These are phyloP conservation scores for Diplosoma virens DNA, from an alignment of 23 tunicate genomes.

Conservation along the genomic window DNA sequence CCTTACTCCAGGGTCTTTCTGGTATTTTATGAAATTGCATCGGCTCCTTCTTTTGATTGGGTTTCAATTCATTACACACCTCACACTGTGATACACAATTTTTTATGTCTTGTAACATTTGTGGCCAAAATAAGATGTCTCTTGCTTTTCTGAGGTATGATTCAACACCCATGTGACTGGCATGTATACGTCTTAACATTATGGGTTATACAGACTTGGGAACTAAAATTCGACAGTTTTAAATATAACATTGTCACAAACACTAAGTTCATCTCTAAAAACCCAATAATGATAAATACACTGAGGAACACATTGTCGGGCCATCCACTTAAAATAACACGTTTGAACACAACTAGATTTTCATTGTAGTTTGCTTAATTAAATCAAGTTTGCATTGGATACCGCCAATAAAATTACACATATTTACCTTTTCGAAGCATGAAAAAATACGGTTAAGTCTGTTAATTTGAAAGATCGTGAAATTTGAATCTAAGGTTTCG, in stretches of 20 bases:
- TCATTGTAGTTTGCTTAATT: no score
- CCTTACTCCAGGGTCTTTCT: background rate
- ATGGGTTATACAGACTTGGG: background rate
- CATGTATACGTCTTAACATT: constrained; percentile 2
- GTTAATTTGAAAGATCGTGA: no score
- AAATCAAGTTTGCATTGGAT: no score
- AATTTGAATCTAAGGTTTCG: no score
- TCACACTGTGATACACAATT: background rate
- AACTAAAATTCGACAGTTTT: background rate
- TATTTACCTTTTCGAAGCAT: no score
- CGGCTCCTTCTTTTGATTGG: background rate
- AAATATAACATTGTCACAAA: background rate
- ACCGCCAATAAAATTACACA: no score
- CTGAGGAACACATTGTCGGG: background rate
- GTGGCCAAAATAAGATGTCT: background rate
- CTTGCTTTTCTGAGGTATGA: background rate
- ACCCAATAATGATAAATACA: background rate
- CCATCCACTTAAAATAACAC: no score
- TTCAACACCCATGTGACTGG: constrained; percentile 5
- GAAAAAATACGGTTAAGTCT: no score
- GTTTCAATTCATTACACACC: background rate
- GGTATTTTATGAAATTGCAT: background rate
- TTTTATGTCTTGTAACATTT: constrained; percentile 1
- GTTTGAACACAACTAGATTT: no score
- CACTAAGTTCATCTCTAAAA: constrained; percentile 9